Percentiles rank a stretch among this genome's conserved stretches.
These are phyloP conservation scores for Lasioglossum figueresi DNA, from an alignment of 2,888 invertebrate species.

Conservation along the genomic window DNA sequence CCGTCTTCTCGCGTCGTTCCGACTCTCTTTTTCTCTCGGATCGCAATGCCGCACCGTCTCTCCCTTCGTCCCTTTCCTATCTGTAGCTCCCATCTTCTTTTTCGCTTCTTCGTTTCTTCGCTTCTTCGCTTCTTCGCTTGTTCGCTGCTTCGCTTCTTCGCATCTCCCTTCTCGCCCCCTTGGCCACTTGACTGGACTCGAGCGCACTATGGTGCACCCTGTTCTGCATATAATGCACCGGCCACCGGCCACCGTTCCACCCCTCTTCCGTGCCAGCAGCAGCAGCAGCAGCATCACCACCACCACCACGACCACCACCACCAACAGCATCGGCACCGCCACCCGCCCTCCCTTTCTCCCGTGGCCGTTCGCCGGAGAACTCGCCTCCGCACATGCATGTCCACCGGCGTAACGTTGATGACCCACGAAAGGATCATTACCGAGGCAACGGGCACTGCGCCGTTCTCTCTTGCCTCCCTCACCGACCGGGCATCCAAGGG, in stretches of 20 bases:
- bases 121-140: constrained; percentile 44
- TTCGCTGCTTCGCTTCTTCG: constrained; percentile 56
- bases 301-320: neutral
- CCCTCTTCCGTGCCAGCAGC: constrained; percentile 40
- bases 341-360: constrained; percentile 25
- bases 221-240: constrained; percentile 82
- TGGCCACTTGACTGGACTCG: constrained; percentile 64
- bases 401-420: constrained; percentile 75
- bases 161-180: constrained; percentile 49
- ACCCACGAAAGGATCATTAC: constrained; percentile 80
- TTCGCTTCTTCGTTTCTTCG: constrained; percentile 45
- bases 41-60: constrained; percentile 51
- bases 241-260: constrained; percentile 64
- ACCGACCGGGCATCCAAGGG: constrained; percentile 31
- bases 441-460: constrained; percentile 58
- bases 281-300: neutral
- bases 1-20: constrained; percentile 32
- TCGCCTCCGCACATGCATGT: constrained; percentile 70
- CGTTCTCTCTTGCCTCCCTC: constrained; percentile 32
- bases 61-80: constrained; percentile 41
- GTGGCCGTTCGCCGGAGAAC: constrained; percentile 20
- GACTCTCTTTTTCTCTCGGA: constrained; percentile 50
- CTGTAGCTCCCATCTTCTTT: constrained; percentile 56
- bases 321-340: neutral
- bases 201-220: constrained; percentile 80